Base-by-base conservation (phyloP, 2,797 vertebrate species). In the Epinephelus malabaricus region DNA sequence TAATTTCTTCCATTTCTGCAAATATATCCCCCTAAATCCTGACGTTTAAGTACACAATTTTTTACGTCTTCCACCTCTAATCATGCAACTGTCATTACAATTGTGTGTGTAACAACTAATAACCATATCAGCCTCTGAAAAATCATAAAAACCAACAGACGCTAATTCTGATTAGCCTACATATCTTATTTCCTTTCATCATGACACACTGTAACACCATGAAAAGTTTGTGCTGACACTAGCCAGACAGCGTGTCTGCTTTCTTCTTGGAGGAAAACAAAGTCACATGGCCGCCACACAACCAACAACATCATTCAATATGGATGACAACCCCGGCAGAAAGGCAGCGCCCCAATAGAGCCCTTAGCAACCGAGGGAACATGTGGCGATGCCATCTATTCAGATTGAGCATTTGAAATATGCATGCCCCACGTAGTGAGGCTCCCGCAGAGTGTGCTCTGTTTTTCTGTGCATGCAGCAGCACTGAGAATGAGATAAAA, bases 391-490 rank as follows among this genome's bases (percentile, higher is more conserved):
- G 81, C 73, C 76, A 59, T 85, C 67, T 55, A 51, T 77, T 89
- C 85, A 47, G 40, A 86, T 23, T 40, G 69, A 78, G 68, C 66
- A 5, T 78, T 60, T 91, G 86, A 90, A 91, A 91, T 80, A 88
- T 86, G 86, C 12, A 89, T 86, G 81, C 55, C 67, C 66, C 54
- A 18, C 65, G 83, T 21, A 60, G 81, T 4, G 59, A 76, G 58
- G 69, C 81, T 78, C 82, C 76, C 67, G 5, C 73, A 38, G 80
- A 0, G 58, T n/a, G 61, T 2, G 62, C 78, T 69, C 58, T 75
- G 73, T 69, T 78, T 70, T 76, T 55, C 21, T 23, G 60, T 54
- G 71, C 68, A 70, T 54, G 84, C 63, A 72, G 78, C 82, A 71
- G 72, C 11, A 19, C 54, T 27, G 2, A 50, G 30, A 27, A 69